Conservation (phyloP, 2,888 invertebrate species). For the Gymnosoma rotundatum region DNA sequence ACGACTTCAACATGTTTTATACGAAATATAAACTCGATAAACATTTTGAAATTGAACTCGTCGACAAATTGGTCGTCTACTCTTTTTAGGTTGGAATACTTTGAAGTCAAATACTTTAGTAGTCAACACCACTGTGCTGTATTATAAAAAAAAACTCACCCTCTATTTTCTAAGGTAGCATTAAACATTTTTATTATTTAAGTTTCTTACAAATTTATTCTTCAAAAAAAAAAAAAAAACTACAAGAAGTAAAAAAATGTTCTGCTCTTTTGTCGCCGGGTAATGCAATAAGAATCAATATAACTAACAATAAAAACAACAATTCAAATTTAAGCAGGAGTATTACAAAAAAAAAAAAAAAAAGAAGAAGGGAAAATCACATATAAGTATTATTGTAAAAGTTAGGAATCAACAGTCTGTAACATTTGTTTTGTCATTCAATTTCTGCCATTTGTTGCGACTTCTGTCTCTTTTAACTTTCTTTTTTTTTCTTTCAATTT, state of each 20-base stretch:
- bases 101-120: too few species aligned
- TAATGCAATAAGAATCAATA: conserved; percentile 67
- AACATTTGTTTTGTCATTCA: conserved; percentile 70
- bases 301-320: conserved; percentile 47
- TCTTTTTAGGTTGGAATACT: too few species aligned
- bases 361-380: background rate
- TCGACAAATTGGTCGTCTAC: too few species aligned
- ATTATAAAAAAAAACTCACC: background rate
- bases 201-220: background rate
- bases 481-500: conserved; percentile 25
- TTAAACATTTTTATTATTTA: background rate
- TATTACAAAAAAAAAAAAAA: conserved; percentile 9
- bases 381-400: conserved; percentile 63
- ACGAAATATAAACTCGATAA: too few species aligned
- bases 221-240: too few species aligned
- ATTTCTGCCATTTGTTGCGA: conserved; percentile 62
- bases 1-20: too few species aligned
- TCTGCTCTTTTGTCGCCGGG: conserved; percentile 11
- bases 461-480: conserved; percentile 45
- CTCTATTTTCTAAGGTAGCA: background rate
- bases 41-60: too few species aligned
- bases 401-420: conserved; percentile 73
- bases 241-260: too few species aligned
- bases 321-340: conserved; percentile 23
- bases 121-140: background rate